Conservation (phyloP, 2,888 invertebrate genomes). For the Tridacna gigas region DNA sequence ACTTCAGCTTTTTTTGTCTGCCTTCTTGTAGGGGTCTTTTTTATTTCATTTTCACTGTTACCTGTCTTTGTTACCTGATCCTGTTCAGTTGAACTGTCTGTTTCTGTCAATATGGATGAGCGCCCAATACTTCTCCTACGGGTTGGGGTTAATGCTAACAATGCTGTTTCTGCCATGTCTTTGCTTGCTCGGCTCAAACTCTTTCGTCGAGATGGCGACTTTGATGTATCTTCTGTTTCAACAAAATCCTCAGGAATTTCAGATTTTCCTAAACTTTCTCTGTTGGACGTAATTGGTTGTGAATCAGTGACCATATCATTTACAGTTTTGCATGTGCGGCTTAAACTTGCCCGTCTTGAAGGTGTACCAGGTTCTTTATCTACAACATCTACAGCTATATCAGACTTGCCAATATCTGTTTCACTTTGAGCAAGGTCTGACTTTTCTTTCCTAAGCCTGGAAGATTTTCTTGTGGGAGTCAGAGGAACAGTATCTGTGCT, state of each 20-base stretch:
- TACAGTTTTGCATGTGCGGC: slow-evolving; percentile 7
- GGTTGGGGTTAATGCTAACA: slow-evolving; percentile 28
- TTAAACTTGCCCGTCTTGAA: slow-evolving; percentile 27
- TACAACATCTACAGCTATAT: slow-evolving; percentile 39
- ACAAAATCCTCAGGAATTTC: slow-evolving; percentile 40
- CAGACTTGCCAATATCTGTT: slow-evolving; percentile 41
- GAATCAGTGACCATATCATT: not conserved
- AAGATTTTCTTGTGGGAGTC: slow-evolving; percentile 43
- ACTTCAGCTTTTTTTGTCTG: slow-evolving; percentile 29
- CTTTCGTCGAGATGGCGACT: slow-evolving; percentile 33
- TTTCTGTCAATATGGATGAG: not conserved
- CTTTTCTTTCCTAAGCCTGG: slow-evolving; percentile 12
- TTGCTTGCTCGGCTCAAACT: slow-evolving; percentile 11
- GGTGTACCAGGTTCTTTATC: slow-evolving; percentile 33
- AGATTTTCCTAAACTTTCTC: slow-evolving; percentile 46
- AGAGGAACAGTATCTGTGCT: slow-evolving; percentile 1
- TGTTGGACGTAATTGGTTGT: not conserved
- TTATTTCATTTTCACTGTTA: not conserved
- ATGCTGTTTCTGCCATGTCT: slow-evolving; percentile 7
- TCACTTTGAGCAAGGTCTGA: slow-evolving; percentile 10
- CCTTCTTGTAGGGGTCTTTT: slow-evolving; percentile 35
- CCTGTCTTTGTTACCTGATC: not conserved
- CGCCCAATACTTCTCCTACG: slow-evolving; percentile 41
- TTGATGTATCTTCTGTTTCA: slow-evolving; percentile 15
- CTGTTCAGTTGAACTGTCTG: not conserved